Evolutionary conservation across 2,113 vertebrate species (phyloP).

Genomic region (Hippolais icterina): DNA sequence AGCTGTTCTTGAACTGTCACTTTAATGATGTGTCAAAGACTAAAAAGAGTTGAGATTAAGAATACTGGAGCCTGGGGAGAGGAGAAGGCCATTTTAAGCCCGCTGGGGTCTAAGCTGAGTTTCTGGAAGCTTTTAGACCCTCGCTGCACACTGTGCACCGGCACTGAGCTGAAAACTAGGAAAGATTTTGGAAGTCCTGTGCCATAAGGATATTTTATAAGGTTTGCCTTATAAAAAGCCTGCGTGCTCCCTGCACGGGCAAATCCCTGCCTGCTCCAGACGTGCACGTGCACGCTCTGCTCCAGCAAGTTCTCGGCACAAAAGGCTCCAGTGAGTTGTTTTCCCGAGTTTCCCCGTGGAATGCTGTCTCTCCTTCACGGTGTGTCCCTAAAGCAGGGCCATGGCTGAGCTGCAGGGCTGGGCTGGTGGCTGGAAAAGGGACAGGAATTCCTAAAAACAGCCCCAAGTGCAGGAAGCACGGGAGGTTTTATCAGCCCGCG

Average conservation of each 20-base stretch:
- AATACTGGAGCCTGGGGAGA: constrained; percentile 63
- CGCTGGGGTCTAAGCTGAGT: constrained; percentile 34
- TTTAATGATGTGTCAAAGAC: constrained; percentile 68
- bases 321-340: not conserved
- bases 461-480: not conserved
- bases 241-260: not conserved
- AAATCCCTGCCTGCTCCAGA: not conserved
- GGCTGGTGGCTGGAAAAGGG: not conserved
- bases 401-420: accelerated
- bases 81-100: constrained; percentile 52
- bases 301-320: not conserved
- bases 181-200: not conserved
- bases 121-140: constrained; percentile 50
- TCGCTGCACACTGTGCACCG: not conserved
- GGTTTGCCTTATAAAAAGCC: not conserved
- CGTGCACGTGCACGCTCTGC: constrained; percentile 33
- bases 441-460: not conserved
- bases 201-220: not conserved
- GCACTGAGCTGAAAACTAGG: not conserved
- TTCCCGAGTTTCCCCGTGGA: not conserved
- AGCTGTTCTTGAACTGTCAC: constrained; percentile 65
- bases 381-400: accelerated
- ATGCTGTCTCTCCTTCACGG: not conserved
- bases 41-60: constrained; percentile 61
- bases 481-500: not conserved